Base-by-base conservation (phyloP, 2,888 invertebrate species). In the Amiota minor region DNA sequence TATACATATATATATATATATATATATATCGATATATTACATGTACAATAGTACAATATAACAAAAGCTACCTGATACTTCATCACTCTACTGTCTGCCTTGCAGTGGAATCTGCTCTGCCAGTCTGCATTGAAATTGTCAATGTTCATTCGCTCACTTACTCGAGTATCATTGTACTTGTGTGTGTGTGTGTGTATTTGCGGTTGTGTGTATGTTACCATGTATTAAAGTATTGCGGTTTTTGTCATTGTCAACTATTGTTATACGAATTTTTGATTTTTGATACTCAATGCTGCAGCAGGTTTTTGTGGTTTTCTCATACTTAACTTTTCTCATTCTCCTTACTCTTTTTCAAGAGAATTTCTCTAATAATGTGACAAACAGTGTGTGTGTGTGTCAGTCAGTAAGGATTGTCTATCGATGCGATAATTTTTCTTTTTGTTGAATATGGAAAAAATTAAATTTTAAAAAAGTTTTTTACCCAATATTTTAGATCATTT, bases 141-240 rank as follows among this genome's bases (percentile, higher is more conserved):
- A 59, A 35, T 8, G 35, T 35, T 59, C 18, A 67, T 53, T 46
- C 50, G 35, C 47, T n/a, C 62, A 35, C 59, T 9, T 12, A 12
- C 20, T 47, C 20, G 65, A 50, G 65, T 67, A 49, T 20, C 67
- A 50, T 23, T 68, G 50, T 49, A 12, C 45, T n/a, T 74, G 68
- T 68, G 56, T 71, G 67, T 71, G 71, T 55, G 1, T 67, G 45
- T 67, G 61, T 59, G 46, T 18, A 16, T 59, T 59, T 20, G 68
- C 49, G 64, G 47, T 47, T 65, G 53, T 74, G 61, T 64, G 56
- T 70, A 67, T 50, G 1, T 68, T 20, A 55, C 50, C 56, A 47
- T 74, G 74, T 76, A 80, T 79, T 81, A 80, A 82, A 80, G 77
- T 78, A 78, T 81, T 80, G 80, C 75, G 80, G 82, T 80, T 80